A percentile compares a stretch with the other conserved stretches of the same genome.
Conservation (phyloP, 2,888 invertebrate species). For the Pollenia griseotomentosa region DNA sequence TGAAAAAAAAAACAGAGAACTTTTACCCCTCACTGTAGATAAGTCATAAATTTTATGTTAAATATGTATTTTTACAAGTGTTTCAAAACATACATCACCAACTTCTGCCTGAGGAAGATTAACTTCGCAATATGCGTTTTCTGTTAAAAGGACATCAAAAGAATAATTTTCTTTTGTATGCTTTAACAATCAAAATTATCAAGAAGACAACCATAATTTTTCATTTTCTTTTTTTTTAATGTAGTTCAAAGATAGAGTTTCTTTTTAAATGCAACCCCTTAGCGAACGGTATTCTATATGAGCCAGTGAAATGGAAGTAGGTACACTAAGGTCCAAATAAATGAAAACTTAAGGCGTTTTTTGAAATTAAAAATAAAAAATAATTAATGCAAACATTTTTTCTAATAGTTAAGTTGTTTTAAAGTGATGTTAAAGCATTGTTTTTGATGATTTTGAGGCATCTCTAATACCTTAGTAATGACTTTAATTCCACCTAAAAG, state of each 20-base stretch:
- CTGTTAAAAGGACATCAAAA: conserved; percentile 27
- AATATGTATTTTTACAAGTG: neutral
- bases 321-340: too few relatives aligned
- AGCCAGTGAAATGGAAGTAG: neutral
- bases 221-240: neutral
- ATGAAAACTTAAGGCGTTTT: too few relatives aligned
- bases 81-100: neutral
- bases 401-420: too few relatives aligned
- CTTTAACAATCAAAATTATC: conserved; percentile 21
- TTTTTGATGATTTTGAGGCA: too few relatives aligned
- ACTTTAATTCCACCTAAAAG: too few relatives aligned
- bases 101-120: conserved; percentile 45
- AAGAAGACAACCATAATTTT: conserved; percentile 11
- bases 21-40: neutral
- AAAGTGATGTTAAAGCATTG: too few relatives aligned
- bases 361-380: too few relatives aligned
- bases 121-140: conserved; percentile 30
- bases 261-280: conserved; percentile 3
- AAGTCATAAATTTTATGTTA: neutral
- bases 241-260: conserved; percentile 17
- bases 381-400: too few relatives aligned
- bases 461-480: too few relatives aligned
- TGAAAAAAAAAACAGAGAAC: neutral
- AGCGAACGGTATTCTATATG: neutral
- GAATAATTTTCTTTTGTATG: conserved; percentile 11